These are phyloP conservation scores for Escarpia spicata DNA, from an alignment of 2,888 invertebrate species.

Conservation along the genomic window DNA sequence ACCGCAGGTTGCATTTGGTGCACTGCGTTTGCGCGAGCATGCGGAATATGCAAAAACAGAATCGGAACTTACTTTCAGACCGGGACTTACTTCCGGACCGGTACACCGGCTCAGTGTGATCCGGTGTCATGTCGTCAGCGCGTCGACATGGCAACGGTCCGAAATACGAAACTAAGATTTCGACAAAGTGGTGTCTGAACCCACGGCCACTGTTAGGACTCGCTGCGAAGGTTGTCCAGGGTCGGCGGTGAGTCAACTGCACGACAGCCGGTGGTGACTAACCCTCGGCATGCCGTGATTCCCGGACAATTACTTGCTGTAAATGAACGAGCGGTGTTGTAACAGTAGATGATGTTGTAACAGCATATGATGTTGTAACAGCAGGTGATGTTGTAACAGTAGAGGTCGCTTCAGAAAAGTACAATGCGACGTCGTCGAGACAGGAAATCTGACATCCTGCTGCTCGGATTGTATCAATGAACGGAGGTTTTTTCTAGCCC, in stretches of 20 bases:
- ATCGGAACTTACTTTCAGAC: too few relatives aligned
- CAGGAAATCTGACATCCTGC: background rate
- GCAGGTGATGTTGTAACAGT: too few relatives aligned
- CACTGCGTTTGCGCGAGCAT: too few relatives aligned
- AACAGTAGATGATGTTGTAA: too few relatives aligned
- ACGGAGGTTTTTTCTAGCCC: background rate
- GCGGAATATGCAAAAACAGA: too few relatives aligned
- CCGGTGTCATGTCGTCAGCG: background rate
- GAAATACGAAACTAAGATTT: background rate
- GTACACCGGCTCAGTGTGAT: too few relatives aligned
- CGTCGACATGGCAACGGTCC: background rate
- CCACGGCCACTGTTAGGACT: background rate
- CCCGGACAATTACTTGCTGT: background rate
- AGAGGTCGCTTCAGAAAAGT: background rate
- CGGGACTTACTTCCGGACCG: too few relatives aligned
- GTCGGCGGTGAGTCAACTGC: background rate
- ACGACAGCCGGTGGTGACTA: background rate
- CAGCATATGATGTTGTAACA: too few relatives aligned
- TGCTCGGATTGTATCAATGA: background rate
- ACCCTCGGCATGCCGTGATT: background rate
- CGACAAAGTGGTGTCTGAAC: slow-evolving; percentile 14
- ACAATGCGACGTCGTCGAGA: background rate
- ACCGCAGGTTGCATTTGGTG: too few relatives aligned
- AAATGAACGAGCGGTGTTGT: background rate
- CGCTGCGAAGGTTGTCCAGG: background rate